Percentiles rank a stretch among this genome's conserved stretches.
These are phyloP conservation scores for Pseudomyrmex cubaensis DNA, from an alignment of 1,140 invertebrate species.

Conservation along the genomic window DNA sequence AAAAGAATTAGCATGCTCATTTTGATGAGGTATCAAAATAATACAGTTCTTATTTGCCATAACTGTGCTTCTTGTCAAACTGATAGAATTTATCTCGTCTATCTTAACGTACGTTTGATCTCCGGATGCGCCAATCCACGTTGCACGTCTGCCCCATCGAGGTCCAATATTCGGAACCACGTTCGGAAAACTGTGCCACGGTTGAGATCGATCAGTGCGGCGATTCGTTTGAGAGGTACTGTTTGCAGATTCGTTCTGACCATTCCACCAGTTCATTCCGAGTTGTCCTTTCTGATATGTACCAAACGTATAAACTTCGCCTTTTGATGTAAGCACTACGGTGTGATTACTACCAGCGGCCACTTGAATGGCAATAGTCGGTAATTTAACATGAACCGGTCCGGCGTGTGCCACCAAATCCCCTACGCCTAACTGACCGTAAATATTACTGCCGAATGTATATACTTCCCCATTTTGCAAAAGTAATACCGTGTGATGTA, in stretches of 20 bases:
- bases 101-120: conserved; percentile 98
- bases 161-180: conserved; percentile 92
- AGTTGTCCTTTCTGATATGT: conserved; percentile 96
- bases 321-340: conserved; percentile 94
- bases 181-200: conserved; percentile 94
- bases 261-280: conserved; percentile 87
- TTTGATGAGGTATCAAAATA: conserved; percentile 89
- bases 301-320: conserved; percentile 97
- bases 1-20: conserved; percentile 89
- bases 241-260: conserved; percentile 77
- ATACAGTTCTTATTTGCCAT: conserved; percentile 95
- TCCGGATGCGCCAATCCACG: conserved; percentile 96
- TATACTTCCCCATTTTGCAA: conserved; percentile 91
- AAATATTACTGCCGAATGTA: conserved; percentile 97
- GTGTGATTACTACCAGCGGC: conserved; percentile 98
- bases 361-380: conserved; percentile 89
- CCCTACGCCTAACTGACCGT: conserved; percentile 96
- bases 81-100: conserved; percentile 97
- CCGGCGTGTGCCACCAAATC: conserved; percentile 91
- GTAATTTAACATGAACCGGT: conserved; percentile 91
- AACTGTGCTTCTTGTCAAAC: conserved; percentile 93
- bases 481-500: conserved; percentile 94
- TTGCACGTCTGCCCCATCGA: conserved; percentile 92
- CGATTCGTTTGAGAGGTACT: conserved; percentile 75
- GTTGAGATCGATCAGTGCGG: conserved; percentile 81